Percentiles rank a stretch among this genome's conserved stretches.
These are phyloP conservation scores for Hylomyscus alleni DNA, from an alignment of 2,797 vertebrate genomes.

Conservation along the genomic window DNA sequence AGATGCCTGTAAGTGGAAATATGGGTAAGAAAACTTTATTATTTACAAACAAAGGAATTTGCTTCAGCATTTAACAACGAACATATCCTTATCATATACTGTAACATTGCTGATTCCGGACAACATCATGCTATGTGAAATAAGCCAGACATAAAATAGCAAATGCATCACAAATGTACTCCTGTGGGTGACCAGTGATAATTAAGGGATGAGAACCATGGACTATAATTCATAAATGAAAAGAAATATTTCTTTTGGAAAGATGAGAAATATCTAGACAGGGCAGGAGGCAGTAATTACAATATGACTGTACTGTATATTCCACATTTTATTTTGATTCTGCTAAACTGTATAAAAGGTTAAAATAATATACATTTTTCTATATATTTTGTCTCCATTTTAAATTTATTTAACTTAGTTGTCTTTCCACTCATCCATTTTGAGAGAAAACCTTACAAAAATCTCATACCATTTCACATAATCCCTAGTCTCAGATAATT, in stretches of 20 bases:
- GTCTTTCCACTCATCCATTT: background rate
- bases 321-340: background rate
- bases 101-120: background rate
- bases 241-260: background rate
- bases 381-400: background rate
- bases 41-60: background rate
- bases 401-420: background rate
- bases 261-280: background rate
- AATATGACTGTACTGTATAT: background rate
- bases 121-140: background rate
- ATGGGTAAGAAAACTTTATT: background rate
- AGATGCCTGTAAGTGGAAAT: background rate
- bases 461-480: background rate
- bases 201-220: accelerated
- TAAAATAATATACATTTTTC: background rate
- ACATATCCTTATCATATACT: background rate
- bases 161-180: background rate
- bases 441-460: background rate
- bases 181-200: background rate
- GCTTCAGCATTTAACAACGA: background rate
- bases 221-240: background rate
- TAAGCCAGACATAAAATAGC: background rate
- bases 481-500: background rate
- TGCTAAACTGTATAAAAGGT: background rate
- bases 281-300: background rate